Conservation (phyloP, 2,797 vertebrate genomes). For the Margarornis squamiger region DNA sequence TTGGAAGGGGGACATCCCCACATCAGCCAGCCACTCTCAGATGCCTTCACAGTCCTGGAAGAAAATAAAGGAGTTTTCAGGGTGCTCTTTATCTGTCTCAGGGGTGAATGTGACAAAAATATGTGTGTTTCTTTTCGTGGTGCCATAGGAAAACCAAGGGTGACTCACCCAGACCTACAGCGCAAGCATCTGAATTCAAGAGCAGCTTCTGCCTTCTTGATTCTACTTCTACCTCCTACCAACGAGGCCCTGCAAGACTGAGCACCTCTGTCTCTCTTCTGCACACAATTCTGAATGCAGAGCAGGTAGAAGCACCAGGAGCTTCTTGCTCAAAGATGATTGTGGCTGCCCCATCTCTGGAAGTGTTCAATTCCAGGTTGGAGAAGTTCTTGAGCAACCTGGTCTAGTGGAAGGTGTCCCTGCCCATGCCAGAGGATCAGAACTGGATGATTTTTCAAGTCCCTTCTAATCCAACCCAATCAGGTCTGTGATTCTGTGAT, state of each 20-base stretch:
- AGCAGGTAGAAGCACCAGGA: background rate
- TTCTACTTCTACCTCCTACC: background rate
- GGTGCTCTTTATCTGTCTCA: background rate
- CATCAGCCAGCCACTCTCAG: background rate
- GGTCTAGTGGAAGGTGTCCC: background rate
- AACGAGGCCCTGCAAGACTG: background rate
- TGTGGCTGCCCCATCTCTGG: background rate
- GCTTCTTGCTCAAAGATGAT: background rate
- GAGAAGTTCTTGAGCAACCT: background rate
- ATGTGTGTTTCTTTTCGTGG: background rate
- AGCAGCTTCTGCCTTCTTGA: background rate
- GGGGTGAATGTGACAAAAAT: background rate
- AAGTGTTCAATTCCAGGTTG: background rate
- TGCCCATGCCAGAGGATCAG: background rate
- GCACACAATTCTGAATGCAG: background rate
- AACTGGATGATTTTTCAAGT: background rate
- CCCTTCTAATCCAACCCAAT: no score
- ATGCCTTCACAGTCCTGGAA: background rate
- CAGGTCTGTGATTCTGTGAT: no score
- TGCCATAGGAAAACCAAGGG: background rate
- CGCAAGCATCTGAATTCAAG: background rate
- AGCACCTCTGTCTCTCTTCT: background rate
- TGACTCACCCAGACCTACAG: background rate
- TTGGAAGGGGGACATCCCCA: background rate
- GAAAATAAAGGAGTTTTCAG: background rate